These are phyloP conservation scores for Periphyllus acericola DNA, from an alignment of 2,888 invertebrate genomes.

Conservation along the genomic window DNA sequence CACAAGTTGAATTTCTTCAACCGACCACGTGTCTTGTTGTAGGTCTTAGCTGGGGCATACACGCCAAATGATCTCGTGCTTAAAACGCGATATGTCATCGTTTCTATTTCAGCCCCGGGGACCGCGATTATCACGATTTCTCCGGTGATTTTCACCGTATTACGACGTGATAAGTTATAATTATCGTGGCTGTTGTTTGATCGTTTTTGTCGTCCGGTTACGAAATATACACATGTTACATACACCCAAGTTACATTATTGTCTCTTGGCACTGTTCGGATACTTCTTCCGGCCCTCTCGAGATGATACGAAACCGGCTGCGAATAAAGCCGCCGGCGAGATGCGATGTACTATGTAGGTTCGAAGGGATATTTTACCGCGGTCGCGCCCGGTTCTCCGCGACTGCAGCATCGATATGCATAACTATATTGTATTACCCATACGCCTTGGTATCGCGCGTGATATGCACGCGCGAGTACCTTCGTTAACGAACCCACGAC, in stretches of 20 bases:
- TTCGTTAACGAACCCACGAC: background rate
- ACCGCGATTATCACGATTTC: background rate
- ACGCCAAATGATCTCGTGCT: no score
- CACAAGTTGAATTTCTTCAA: no score
- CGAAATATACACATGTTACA: background rate
- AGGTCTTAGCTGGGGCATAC: background rate
- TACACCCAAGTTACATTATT: background rate
- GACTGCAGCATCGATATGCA: no score
- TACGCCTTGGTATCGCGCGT: no score
- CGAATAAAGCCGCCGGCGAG: background rate
- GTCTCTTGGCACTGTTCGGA: background rate
- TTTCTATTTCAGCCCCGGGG: background rate
- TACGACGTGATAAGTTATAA: background rate
- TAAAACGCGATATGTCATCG: background rate
- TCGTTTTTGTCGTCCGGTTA: background rate
- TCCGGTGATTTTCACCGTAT: background rate
- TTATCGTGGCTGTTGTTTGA: background rate
- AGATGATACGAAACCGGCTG: background rate
- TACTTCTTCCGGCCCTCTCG: background rate
- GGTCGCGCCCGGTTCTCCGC: no score
- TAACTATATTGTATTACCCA: no score
- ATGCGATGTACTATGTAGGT: background rate
- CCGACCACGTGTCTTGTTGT: background rate
- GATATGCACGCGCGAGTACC: background rate
- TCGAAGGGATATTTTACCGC: background rate